Percentiles rank a stretch among this genome's conserved stretches.
phyloP scores from a whole-genome alignment of 2,888 invertebrate species.

The Acanthosoma haemorrhoidale region DNA sequence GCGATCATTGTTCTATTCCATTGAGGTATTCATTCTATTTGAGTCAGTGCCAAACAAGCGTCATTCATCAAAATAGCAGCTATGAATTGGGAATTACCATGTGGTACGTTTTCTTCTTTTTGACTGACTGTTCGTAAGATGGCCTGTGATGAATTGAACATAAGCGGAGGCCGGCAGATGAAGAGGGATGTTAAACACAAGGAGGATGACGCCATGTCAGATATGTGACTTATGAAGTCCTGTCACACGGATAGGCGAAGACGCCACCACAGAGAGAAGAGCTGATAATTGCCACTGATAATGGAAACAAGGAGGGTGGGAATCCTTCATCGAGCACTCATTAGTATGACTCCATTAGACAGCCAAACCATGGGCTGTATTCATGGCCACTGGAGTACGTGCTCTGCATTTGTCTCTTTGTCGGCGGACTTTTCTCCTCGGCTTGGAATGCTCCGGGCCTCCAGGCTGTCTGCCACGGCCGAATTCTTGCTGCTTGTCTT shows the following conservation, averaged over 20 bases:
- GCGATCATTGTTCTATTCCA: too few species aligned
- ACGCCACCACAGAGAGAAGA: background rate
- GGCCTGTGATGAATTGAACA: constrained; percentile 1
- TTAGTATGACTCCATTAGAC: constrained; percentile 24
- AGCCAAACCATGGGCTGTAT: background rate
- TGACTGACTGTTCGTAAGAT: background rate
- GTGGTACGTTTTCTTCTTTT: background rate
- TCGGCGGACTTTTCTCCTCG: background rate
- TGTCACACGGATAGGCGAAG: background rate
- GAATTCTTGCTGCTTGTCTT: background rate
- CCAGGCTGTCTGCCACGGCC: constrained; percentile 14
- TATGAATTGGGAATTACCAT: background rate
- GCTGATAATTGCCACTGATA: constrained; percentile 7
- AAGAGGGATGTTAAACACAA: too few species aligned
- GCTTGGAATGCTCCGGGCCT: constrained; percentile 10
- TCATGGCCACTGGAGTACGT: background rate
- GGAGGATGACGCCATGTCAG: background rate
- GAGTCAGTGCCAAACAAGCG: background rate
- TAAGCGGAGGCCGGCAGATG: too few species aligned
- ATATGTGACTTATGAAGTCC: background rate
- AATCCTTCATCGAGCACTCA: constrained; percentile 7
- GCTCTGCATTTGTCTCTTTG: background rate
- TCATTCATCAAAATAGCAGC: background rate
- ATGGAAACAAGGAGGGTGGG: constrained; percentile 17
- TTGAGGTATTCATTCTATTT: too few species aligned